Base-by-base conservation (phyloP, 2,888 invertebrate species). In the Tortricodes alternella region DNA sequence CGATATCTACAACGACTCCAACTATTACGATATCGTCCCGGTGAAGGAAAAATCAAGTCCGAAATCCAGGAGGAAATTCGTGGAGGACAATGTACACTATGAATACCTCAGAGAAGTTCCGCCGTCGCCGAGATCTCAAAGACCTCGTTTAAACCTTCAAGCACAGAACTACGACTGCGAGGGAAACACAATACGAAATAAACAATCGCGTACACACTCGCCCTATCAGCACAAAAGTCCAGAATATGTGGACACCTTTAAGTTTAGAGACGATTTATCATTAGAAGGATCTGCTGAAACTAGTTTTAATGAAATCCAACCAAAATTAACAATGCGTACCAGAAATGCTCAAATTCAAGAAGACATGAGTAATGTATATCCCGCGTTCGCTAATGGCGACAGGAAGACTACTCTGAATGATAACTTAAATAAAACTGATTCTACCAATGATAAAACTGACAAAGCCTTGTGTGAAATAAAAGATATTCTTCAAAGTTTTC, bases 41-140 rank as follows among this genome's bases (percentile, higher is more conserved):
- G 89, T 90, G 1, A 89, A 84, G 64, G 89, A 90, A 67, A 87
- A 80, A 62, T 74, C 82, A 1, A 89, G 86, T 61, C 87, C 88
- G 1, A 87, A 85, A 65, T 67, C 79, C 1, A 77, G 80, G 62
- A 73, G 76, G 57, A 89, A 85, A 63, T 79, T 80, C 65, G 60
- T 62, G 6, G 78, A 78, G 52, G 76, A 83, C 19, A 73, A 74
- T 60, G 60, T 71, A 21, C 60, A 67, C 9, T 68, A 75, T 59
- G 65, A 73, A 21, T 71, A 76, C 57, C 78, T 76, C 44, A 85
- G 65, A 55, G 88, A 88, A 73, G 84, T 89, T 4, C 87, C 81
- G 9, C 89, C 89, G 1, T 89, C 89, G 0, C 89, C 89, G 1
- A 74, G 77, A 64, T 80, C 85, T 1, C 75, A 74, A 3, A 74